Percentiles rank a stretch among this genome's conserved stretches.
phyloP scores from a whole-genome alignment of 1,140 invertebrate genomes.

The Coelopa frigida region DNA sequence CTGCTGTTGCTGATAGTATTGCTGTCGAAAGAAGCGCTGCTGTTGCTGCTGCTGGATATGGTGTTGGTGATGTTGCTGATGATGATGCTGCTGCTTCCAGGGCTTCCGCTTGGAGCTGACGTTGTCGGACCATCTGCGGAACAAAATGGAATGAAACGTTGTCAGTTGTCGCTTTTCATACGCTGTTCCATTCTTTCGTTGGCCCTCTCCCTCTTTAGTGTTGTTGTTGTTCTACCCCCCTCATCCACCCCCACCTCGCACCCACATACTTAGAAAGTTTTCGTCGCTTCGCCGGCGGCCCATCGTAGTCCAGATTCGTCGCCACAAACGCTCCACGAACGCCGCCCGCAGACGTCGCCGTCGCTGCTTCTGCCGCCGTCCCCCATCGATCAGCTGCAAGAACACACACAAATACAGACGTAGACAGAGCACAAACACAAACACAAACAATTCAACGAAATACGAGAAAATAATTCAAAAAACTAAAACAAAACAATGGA shows the following conservation, averaged over 20 bases:
- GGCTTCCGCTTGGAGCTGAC: conserved; percentile 33
- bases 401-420: no score
- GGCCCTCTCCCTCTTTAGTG: no score
- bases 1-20: conserved; percentile 4
- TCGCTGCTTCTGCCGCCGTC: no score
- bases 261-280: conserved; percentile 37
- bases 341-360: no score
- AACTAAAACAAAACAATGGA: no score
- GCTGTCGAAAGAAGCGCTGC: conserved; percentile 8
- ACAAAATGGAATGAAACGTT: not conserved
- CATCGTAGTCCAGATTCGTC: conserved; percentile 26
- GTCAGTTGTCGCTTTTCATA: not conserved
- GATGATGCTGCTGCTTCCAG: conserved; percentile 32
- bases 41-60: conserved; percentile 7
- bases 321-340: conserved; percentile 25
- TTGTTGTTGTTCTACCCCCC: no score
- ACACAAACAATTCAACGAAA: no score
- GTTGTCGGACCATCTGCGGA: conserved; percentile 30
- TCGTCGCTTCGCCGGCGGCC: conserved; percentile 26
- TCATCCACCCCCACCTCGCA: no score
- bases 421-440: no score
- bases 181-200: not conserved
- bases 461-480: no score
- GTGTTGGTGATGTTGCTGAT: conserved; percentile 14
- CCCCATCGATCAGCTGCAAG: no score